Percentiles rank a stretch among this genome's conserved stretches.
Conservation (phyloP, 2,888 invertebrate species). For the Tetranychus piercei region DNA sequence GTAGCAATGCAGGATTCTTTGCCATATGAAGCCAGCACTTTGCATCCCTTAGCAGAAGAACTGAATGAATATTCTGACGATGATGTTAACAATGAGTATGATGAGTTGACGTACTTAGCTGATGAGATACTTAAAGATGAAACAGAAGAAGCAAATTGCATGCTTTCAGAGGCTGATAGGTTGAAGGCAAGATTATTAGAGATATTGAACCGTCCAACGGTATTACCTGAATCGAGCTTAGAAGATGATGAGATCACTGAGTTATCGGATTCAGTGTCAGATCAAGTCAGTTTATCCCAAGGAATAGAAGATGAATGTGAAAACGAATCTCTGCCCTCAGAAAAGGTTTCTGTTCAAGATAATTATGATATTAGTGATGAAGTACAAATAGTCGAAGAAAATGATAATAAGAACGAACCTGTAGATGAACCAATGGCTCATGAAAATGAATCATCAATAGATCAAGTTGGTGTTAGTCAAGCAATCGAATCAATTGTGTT, state of each 20-base stretch:
- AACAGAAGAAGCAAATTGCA: neutral
- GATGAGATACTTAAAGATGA: neutral
- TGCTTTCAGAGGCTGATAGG: neutral
- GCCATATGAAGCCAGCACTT: neutral
- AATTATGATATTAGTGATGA: too few species aligned
- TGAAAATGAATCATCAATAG: too few species aligned
- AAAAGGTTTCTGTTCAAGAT: too few species aligned
- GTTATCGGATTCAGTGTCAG: neutral
- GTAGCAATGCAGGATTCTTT: neutral
- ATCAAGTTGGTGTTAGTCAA: too few species aligned
- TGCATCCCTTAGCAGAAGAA: neutral
- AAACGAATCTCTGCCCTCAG: too few species aligned
- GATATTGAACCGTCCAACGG: neutral
- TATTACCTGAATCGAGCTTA: neutral
- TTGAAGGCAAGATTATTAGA: neutral
- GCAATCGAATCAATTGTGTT: too few species aligned
- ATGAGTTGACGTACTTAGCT: neutral
- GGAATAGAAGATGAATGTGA: too few species aligned
- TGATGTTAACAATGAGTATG: neutral
- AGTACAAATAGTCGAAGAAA: too few species aligned
- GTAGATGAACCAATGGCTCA: too few species aligned
- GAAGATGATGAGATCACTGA: neutral
- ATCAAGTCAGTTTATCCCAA: too few species aligned
- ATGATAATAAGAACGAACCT: too few species aligned
- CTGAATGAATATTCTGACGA: neutral